A percentile compares a stretch with the other conserved stretches of the same genome.
Conservation (phyloP, 2,797 vertebrate species). For the Salarias fasciatus region DNA sequence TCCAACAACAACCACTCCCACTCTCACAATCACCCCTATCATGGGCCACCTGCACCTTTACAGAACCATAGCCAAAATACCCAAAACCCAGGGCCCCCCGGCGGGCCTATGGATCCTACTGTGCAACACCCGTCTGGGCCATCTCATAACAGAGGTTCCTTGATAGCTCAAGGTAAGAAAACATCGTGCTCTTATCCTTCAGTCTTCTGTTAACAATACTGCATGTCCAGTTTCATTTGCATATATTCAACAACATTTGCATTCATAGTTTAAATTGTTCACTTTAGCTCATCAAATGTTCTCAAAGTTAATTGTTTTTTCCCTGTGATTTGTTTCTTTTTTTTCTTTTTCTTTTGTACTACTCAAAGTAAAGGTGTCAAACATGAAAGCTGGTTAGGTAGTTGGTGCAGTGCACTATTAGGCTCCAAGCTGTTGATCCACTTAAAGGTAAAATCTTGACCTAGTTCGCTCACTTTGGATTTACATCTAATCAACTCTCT, state of each 20-base stretch:
- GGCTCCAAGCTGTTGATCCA: slow-evolving; percentile 73
- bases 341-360: slow-evolving; percentile 6
- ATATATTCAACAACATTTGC: neutral
- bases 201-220: neutral
- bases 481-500: slow-evolving; percentile 66
- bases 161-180: slow-evolving; percentile 86
- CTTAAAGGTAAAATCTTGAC: slow-evolving; percentile 78
- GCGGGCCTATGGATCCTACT: slow-evolving; percentile 78
- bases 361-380: slow-evolving; percentile 48
- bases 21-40: slow-evolving; percentile 79
- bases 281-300: neutral
- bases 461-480: slow-evolving; percentile 70
- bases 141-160: slow-evolving; percentile 84
- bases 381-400: slow-evolving; percentile 53
- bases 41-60: slow-evolving; percentile 77
- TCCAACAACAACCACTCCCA: slow-evolving; percentile 74
- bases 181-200: neutral
- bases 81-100: slow-evolving; percentile 68
- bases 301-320: neutral
- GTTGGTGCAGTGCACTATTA: slow-evolving; percentile 45
- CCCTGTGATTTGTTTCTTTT: neutral
- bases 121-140: slow-evolving; percentile 88
- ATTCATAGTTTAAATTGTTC: no score
- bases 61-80: slow-evolving; percentile 73
- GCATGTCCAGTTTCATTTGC: neutral